phyloP scores from a whole-genome alignment of 2,888 invertebrate genomes.

The Clitarchus hookeri region DNA sequence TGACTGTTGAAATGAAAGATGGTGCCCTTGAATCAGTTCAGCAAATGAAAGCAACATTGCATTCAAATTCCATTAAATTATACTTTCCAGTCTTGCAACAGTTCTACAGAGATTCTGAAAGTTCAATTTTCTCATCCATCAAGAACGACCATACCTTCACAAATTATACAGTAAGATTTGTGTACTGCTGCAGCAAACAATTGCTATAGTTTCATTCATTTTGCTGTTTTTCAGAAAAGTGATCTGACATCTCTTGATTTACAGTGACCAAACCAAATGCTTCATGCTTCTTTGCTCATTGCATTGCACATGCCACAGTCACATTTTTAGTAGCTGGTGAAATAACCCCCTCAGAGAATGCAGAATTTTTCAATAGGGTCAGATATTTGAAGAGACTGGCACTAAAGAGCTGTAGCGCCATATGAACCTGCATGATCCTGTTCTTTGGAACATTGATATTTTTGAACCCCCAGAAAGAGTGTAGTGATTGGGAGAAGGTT shows the following conservation, averaged over 20 bases:
- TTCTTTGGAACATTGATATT: background rate
- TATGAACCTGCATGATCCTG: background rate
- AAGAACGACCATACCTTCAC: slow-evolving; percentile 20
- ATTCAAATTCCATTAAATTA: background rate
- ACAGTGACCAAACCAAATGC: background rate
- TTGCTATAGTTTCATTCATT: slow-evolving; percentile 26
- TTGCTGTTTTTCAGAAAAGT: slow-evolving; percentile 25
- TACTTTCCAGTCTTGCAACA: slow-evolving; percentile 26
- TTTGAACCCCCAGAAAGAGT: background rate
- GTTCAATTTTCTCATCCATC: slow-evolving; percentile 22
- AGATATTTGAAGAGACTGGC: background rate
- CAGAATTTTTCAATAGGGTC: background rate
- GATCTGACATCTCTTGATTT: background rate
- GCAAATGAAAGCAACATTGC: background rate
- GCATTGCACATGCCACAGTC: background rate
- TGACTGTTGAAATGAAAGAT: slow-evolving; percentile 21
- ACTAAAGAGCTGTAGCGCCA: background rate
- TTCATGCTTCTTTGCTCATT: background rate
- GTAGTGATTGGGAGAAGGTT: background rate
- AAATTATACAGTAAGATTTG: slow-evolving; percentile 21
- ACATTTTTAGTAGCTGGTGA: background rate
- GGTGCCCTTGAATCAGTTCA: background rate
- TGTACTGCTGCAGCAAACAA: slow-evolving; percentile 11
- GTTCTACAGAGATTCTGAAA: slow-evolving; percentile 3
- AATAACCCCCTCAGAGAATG: background rate